Evolutionary conservation across 2,797 vertebrate species (phyloP).

Genomic region (Pelochelys cantorii): DNA sequence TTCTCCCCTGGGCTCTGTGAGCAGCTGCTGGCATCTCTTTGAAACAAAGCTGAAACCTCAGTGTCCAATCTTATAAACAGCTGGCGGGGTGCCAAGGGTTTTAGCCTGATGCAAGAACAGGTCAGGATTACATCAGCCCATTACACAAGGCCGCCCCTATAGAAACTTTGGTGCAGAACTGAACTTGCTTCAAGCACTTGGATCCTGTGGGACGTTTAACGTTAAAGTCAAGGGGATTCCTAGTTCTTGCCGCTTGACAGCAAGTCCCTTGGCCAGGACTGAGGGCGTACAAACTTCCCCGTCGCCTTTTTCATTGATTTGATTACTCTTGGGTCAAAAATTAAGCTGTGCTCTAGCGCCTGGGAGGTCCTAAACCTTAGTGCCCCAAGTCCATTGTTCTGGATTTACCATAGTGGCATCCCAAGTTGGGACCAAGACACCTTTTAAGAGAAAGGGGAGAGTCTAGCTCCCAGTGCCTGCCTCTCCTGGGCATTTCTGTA

Average conservation of each 20-base stretch:
- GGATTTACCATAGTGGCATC: accelerated
- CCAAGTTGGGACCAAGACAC: accelerated
- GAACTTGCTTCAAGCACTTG: neutral
- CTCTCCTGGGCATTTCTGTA: neutral
- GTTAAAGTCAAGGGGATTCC: neutral
- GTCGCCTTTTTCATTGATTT: accelerated
- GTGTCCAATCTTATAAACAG: neutral
- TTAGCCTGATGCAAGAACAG: neutral
- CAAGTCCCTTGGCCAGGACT: neutral
- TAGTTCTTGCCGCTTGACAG: neutral
- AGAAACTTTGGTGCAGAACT: neutral
- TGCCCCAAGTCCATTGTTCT: too few species aligned
- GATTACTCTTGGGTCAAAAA: accelerated
- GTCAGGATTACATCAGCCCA: neutral
- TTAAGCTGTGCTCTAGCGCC: accelerated
- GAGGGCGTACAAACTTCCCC: neutral
- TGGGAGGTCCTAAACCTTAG: accelerated
- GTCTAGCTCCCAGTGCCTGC: neutral
- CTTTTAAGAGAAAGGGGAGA: neutral
- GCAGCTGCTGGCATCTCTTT: neutral
- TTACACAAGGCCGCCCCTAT: neutral
- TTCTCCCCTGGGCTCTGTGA: neutral
- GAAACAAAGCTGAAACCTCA: too few species aligned
- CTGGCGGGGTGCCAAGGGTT: neutral
- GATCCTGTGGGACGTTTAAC: neutral